These are phyloP conservation scores for Clytia hemisphaerica DNA, from an alignment of 30 jellyfish, hydroid and myxozoan genomes.

Conservation along the genomic window DNA sequence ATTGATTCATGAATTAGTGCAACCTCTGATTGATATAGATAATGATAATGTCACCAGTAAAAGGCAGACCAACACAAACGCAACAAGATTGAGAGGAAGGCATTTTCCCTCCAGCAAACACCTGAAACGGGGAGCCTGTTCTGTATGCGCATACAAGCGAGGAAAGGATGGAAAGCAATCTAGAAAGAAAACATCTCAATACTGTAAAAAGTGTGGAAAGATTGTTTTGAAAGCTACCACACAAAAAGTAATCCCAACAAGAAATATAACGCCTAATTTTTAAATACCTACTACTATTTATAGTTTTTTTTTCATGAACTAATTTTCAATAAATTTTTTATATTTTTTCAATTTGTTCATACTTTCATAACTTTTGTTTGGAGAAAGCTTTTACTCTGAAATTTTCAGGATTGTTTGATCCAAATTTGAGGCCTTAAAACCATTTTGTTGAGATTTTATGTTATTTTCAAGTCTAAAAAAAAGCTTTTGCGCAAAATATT, in stretches of 20 bases:
- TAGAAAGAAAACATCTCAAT: slow-evolving; percentile 9
- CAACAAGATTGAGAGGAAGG: slow-evolving; percentile 33
- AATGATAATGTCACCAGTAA: neutral
- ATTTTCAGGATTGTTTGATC: too few species aligned
- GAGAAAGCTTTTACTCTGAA: too few species aligned
- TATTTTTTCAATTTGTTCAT: too few species aligned
- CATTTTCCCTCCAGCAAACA: slow-evolving; percentile 36
- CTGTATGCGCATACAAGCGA: slow-evolving; percentile 12
- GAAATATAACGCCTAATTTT: neutral
- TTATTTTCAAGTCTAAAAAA: too few species aligned
- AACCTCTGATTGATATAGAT: slow-evolving; percentile 4
- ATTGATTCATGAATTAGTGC: slow-evolving; percentile 38
- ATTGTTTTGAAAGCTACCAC: slow-evolving; percentile 5
- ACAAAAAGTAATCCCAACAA: neutral
- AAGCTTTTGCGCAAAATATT: too few species aligned
- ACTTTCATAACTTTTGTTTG: too few species aligned
- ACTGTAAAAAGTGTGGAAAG: slow-evolving; percentile 37
- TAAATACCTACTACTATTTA: neutral
- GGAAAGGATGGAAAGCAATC: neutral
- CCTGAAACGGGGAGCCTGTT: slow-evolving; percentile 31
- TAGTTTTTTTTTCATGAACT: too few species aligned
- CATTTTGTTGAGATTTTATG: too few species aligned
- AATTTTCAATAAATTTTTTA: too few species aligned
- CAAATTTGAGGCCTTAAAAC: too few species aligned
- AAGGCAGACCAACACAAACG: slow-evolving; percentile 17